Percentiles rank a stretch among this genome's conserved stretches.
These are phyloP conservation scores for Trichonephila inaurata DNA, from an alignment of 1,140 invertebrate species.

Conservation along the genomic window DNA sequence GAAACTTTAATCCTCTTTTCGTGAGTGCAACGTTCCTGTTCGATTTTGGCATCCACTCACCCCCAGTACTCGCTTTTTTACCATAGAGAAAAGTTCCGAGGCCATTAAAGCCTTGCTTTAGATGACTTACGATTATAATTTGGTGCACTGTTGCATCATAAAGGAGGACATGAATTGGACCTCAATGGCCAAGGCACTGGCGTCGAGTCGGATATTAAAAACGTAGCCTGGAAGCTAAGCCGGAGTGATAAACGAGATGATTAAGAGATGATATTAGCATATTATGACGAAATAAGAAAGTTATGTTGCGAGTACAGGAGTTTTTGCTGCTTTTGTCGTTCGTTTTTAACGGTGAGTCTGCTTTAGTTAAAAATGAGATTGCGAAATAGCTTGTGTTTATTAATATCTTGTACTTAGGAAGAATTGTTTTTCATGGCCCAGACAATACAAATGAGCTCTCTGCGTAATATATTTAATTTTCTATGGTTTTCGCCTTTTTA, in stretches of 20 bases:
- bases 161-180: conserved; percentile 60
- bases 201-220: conserved; percentile 53
- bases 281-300: conserved; percentile 35
- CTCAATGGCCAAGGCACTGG: neutral
- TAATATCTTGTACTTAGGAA: neutral
- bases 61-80: neutral
- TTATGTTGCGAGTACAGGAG: neutral
- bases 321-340: neutral
- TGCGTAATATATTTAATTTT: too few species aligned
- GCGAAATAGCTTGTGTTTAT: neutral
- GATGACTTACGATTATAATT: conserved; percentile 72
- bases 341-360: neutral
- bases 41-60: neutral
- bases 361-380: neutral
- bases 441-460: too few species aligned
- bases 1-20: conserved; percentile 2
- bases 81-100: neutral
- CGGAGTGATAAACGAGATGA: conserved; percentile 25
- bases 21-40: neutral
- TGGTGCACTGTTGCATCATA: conserved; percentile 58
- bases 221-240: neutral
- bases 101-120: conserved; percentile 60
- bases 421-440: neutral
- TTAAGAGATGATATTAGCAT: conserved; percentile 50
- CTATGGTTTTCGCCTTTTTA: too few species aligned